Evolutionary conservation across 2,797 vertebrate genomes (phyloP).

Genomic region (Arctocebus calabarensis): DNA sequence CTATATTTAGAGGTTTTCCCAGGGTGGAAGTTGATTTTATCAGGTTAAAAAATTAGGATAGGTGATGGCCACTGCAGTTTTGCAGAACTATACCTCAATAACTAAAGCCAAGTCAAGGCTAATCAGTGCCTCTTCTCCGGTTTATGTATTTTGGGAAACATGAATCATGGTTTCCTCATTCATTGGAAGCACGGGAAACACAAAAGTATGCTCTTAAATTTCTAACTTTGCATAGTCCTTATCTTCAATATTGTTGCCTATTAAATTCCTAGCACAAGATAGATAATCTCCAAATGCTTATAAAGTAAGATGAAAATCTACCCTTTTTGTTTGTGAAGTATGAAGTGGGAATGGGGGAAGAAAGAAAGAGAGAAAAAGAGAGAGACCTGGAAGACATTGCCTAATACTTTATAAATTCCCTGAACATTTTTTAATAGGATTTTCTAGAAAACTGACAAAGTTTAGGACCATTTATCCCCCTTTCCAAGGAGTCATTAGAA

Average conservation of each 20-base stretch:
- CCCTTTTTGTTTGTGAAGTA: not conserved
- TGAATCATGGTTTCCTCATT: conserved; percentile 13
- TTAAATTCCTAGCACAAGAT: not conserved
- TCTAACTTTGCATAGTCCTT: not conserved
- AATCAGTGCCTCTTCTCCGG: not conserved
- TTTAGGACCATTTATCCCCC: not conserved
- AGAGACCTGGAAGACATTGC: not conserved
- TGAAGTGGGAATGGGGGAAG: not conserved
- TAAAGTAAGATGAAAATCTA: conserved; percentile 21
- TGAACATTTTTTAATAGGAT: not conserved
- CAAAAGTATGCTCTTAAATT: not conserved
- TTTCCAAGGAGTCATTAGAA: not conserved
- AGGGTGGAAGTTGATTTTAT: not conserved
- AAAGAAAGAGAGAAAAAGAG: not conserved
- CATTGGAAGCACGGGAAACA: not conserved
- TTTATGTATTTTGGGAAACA: conserved; percentile 8
- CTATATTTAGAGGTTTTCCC: not conserved
- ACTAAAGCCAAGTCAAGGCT: not conserved
- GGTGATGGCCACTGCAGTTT: not conserved
- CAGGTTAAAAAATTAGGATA: not conserved
- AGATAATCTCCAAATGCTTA: not conserved
- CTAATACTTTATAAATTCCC: not conserved
- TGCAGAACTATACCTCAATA: not conserved
- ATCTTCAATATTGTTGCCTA: not conserved
- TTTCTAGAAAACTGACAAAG: conserved; percentile 11